Evolutionary conservation across 2,888 invertebrate species (phyloP).

Genomic region (Caprella mutica): DNA sequence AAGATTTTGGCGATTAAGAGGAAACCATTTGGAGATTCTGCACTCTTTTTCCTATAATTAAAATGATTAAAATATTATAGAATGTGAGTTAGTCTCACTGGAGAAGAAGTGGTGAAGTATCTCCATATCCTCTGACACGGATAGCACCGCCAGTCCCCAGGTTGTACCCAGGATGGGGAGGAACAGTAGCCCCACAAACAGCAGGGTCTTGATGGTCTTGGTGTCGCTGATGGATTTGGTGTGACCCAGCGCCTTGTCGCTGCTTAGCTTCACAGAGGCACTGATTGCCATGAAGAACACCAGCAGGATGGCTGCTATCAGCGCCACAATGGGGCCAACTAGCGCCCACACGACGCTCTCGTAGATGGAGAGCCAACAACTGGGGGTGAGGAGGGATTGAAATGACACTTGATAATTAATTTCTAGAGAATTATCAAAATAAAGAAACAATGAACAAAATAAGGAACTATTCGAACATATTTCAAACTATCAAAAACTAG

Average conservation of each 20-base stretch:
- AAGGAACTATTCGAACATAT: too few species aligned
- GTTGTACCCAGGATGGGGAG: constrained; percentile 69
- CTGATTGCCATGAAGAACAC: constrained; percentile 73
- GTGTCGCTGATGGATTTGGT: constrained; percentile 11
- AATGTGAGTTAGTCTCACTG: too few species aligned
- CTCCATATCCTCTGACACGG: constrained; percentile 60
- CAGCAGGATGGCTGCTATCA: constrained; percentile 63
- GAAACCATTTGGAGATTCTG: too few species aligned
- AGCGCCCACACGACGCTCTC: constrained; percentile 92
- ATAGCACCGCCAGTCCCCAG: constrained; percentile 72
- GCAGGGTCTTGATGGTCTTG: constrained; percentile 49
- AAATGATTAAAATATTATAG: too few species aligned
- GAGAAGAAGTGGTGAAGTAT: constrained; percentile 64
- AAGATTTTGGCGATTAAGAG: too few species aligned
- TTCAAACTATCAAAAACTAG: too few species aligned
- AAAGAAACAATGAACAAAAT: too few species aligned
- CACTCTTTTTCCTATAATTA: too few species aligned
- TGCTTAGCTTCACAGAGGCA: constrained; percentile 80
- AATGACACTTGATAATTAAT: too few species aligned
- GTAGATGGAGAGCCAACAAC: constrained; percentile 90
- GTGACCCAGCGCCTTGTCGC: constrained; percentile 46
- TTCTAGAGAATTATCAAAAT: too few species aligned
- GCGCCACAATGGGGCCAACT: constrained; percentile 73
- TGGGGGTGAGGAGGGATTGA: too few species aligned
- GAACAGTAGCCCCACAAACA: constrained; percentile 77